Percentiles rank a stretch among this genome's conserved stretches.
Conservation (phyloP, 2,113 vertebrate genomes). For the Nerophis lumbriciformis region DNA sequence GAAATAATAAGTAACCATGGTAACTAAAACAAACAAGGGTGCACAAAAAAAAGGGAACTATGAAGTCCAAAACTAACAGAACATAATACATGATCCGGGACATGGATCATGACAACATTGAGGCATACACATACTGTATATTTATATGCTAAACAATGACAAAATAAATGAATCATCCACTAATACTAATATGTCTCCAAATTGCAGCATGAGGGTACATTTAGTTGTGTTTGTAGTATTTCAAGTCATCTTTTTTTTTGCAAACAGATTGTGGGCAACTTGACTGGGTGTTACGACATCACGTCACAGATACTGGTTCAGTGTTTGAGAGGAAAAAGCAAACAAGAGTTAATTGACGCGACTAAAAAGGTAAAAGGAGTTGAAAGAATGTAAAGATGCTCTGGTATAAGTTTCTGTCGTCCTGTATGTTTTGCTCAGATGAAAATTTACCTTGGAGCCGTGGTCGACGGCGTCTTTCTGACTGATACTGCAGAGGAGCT, state of each 20-base stretch:
- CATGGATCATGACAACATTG: no score
- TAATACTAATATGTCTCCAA: no score
- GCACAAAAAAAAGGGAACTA: no score
- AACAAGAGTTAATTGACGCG: slow-evolving; percentile 61
- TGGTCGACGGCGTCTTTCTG: slow-evolving; percentile 73
- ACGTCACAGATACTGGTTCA: slow-evolving; percentile 62
- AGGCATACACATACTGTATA: no score
- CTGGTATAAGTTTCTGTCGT: not conserved
- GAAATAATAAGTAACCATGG: no score
- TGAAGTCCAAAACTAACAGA: no score
- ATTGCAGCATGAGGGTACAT: no score
- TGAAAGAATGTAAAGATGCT: not conserved
- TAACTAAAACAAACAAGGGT: no score
- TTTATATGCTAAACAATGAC: no score
- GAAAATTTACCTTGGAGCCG: slow-evolving; percentile 46
- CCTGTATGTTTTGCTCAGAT: slow-evolving; percentile 27
- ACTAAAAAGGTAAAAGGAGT: slow-evolving; percentile 42
- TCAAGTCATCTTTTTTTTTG: not conserved
- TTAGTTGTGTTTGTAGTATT: not conserved
- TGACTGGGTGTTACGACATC: slow-evolving; percentile 60
- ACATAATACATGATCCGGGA: no score
- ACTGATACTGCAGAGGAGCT: slow-evolving; percentile 60
- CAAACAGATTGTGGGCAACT: slow-evolving; percentile 64
- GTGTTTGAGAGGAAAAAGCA: slow-evolving; percentile 66
- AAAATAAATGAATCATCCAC: no score